These are phyloP conservation scores for Neodiprion virginianus DNA, from an alignment of 1,140 invertebrate species.

Conservation along the genomic window DNA sequence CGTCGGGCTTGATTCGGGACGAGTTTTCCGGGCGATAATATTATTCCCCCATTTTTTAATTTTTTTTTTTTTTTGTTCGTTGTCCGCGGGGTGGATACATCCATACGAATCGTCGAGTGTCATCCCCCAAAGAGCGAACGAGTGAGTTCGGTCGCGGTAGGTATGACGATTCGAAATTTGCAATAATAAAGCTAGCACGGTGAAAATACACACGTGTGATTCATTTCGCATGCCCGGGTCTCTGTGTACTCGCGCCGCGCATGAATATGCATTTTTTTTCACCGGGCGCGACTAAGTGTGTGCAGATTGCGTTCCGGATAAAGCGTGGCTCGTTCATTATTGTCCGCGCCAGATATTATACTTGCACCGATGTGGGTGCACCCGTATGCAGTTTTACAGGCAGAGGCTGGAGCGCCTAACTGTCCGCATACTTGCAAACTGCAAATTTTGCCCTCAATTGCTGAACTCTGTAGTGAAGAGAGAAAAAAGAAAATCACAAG, in stretches of 20 bases:
- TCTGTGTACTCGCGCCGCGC: constrained; percentile 22
- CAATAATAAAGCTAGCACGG: background rate
- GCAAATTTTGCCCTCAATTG: background rate
- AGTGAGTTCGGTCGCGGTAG: too few relatives aligned
- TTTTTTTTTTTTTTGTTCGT: too few relatives aligned
- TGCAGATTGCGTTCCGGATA: constrained; percentile 61
- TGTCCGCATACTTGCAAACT: background rate
- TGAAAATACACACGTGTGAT: constrained; percentile 29
- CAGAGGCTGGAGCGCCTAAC: too few relatives aligned
- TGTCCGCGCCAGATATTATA: constrained; percentile 52
- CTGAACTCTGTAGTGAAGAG: background rate
- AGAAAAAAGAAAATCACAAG: background rate
- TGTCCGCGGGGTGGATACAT: too few relatives aligned
- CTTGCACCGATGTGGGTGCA: too few relatives aligned
- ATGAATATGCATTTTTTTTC: constrained; percentile 59
- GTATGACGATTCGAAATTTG: too few relatives aligned
- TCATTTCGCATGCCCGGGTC: background rate
- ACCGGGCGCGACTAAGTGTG: constrained; percentile 57
- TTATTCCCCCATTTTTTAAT: too few relatives aligned
- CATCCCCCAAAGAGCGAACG: too few relatives aligned
- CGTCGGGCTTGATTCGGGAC: too few relatives aligned
- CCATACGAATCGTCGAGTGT: too few relatives aligned
- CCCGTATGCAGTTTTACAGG: too few relatives aligned
- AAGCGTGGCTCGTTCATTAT: constrained; percentile 57
- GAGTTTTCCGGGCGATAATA: too few relatives aligned